Conservation (phyloP, 1,140 invertebrate species). For the Brachionus manjavacas region DNA sequence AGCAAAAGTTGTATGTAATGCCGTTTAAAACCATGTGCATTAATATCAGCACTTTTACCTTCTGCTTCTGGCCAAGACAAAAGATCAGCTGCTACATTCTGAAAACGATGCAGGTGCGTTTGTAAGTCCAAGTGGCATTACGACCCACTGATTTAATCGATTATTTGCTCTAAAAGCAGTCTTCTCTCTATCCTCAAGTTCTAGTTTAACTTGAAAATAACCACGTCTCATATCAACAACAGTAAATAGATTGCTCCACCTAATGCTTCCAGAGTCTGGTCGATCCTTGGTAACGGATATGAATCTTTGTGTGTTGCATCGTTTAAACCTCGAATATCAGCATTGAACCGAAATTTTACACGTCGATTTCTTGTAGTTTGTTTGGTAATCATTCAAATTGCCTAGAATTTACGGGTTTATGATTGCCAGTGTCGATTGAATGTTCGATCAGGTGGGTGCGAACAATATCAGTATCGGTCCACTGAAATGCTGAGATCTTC, state of each 20-base stretch:
- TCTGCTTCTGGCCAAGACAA: too few relatives aligned
- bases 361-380: too few relatives aligned
- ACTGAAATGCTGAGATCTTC: neutral
- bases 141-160: conserved; percentile 45
- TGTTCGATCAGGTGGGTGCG: neutral
- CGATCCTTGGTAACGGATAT: neutral
- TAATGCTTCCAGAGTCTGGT: neutral
- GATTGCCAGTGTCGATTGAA: neutral
- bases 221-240: neutral
- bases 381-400: neutral
- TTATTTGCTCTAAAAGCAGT: neutral
- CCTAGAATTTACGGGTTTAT: neutral
- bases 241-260: neutral
- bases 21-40: conserved; percentile 46
- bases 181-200: neutral
- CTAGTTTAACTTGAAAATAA: conserved; percentile 16
- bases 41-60: too few relatives aligned
- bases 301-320: neutral
- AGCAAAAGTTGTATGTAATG: neutral
- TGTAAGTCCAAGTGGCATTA: conserved; percentile 56
- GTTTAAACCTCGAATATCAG: neutral
- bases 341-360: neutral
- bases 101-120: conserved; percentile 54
- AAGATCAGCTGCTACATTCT: too few relatives aligned
- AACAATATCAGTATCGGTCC: neutral